Percentiles rank a stretch among this genome's conserved stretches.
phyloP scores from a whole-genome alignment of 2,797 vertebrate species.

The Furcifer pardalis region DNA sequence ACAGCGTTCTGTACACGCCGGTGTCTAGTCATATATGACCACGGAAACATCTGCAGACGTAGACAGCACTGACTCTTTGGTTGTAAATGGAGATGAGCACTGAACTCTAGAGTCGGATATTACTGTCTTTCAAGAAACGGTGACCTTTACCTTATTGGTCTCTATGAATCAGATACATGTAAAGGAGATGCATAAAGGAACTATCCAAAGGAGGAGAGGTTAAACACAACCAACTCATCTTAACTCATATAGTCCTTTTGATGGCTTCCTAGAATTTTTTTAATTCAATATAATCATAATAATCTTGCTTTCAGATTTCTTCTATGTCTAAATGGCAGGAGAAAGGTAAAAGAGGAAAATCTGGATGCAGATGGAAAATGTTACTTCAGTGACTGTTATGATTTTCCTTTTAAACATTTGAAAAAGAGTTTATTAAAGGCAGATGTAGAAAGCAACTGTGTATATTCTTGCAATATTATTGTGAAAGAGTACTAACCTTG shows the following conservation, averaged over 20 bases:
- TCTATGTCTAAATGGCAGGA: background rate
- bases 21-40: no score
- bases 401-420: background rate
- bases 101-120: no score
- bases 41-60: no score
- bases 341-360: background rate
- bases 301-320: constrained; percentile 2
- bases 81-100: no score
- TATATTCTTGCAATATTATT: background rate
- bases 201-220: background rate
- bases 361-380: background rate
- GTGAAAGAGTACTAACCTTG: constrained; percentile 2
- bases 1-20: no score
- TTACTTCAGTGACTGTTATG: background rate
- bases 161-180: background rate
- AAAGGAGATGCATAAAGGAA: background rate
- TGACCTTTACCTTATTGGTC: background rate
- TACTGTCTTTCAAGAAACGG: no score
- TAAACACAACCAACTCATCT: background rate
- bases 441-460: background rate
- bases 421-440: constrained; percentile 1
- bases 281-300: background rate
- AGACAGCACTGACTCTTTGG: no score
- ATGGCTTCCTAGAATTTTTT: background rate
- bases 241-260: background rate